Percentiles rank a stretch among this genome's conserved stretches.
Evolutionary conservation across 37 sponge, comb jelly and placozoan species (phyloP).

Genomic region (Halisarca cf. caerulea): DNA sequence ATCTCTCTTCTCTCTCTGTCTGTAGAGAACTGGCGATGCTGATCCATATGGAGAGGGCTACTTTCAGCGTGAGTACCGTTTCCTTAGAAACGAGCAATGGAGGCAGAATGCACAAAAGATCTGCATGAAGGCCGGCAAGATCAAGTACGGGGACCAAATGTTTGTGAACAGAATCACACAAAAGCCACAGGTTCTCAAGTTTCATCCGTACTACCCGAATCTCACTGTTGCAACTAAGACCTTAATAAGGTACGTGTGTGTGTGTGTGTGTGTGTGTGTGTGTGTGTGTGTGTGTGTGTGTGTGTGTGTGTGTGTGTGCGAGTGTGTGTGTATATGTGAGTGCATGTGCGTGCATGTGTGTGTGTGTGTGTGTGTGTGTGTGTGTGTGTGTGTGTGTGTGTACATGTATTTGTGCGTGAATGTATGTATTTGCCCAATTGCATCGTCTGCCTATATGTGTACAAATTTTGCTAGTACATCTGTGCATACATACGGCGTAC

Average conservation of each 20-base stretch:
- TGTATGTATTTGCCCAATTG: too few species aligned
- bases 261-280: too few species aligned
- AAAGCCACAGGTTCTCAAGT: slow-evolving; percentile 72
- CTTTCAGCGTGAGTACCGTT: slow-evolving; percentile 71
- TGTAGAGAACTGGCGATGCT: slow-evolving; percentile 62
- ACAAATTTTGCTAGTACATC: too few species aligned
- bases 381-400: too few species aligned
- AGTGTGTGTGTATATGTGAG: too few species aligned
- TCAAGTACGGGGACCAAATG: slow-evolving; percentile 64
- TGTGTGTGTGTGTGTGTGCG: too few species aligned
- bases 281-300: too few species aligned
- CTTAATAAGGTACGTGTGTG: slow-evolving; percentile 62
- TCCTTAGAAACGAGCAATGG: slow-evolving; percentile 44
- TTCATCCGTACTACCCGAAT: slow-evolving; percentile 78
- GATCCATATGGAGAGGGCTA: slow-evolving; percentile 69
- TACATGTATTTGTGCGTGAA: too few species aligned
- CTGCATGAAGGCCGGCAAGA: slow-evolving; percentile 21
- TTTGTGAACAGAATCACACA: slow-evolving; percentile 78
- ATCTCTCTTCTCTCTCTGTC: background rate
- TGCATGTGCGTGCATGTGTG: too few species aligned
- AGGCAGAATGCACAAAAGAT: background rate
- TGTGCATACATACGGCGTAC: too few species aligned
- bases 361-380: too few species aligned
- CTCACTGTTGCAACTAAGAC: slow-evolving; percentile 70
- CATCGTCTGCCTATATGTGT: too few species aligned